Evolutionary conservation across 2,888 invertebrate genomes (phyloP).

Genomic region (Eristalis intricaria): DNA sequence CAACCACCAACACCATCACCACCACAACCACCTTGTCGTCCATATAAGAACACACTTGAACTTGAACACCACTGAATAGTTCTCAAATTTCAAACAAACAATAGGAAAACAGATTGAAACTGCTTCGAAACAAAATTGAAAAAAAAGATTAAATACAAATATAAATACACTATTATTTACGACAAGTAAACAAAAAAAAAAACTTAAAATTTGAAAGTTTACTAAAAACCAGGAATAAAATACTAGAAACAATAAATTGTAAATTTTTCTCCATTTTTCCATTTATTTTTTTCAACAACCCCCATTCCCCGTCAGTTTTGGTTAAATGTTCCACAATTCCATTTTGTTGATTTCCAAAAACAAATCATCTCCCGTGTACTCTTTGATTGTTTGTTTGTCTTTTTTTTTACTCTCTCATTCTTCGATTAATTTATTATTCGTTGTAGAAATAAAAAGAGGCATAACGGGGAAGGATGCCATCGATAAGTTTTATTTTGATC

Average conservation of each 20-base stretch:
- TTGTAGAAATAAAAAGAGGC: not conserved
- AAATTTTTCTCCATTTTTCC: slow-evolving; percentile 53
- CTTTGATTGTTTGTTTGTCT: not conserved
- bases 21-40: slow-evolving; percentile 44
- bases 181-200: slow-evolving; percentile 49
- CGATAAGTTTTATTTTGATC: not conserved
- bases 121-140: slow-evolving; percentile 54
- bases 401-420: not conserved
- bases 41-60: slow-evolving; percentile 22
- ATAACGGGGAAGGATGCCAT: not conserved
- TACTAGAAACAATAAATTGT: slow-evolving; percentile 63
- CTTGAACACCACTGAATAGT: not conserved
- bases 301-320: not conserved
- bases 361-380: not conserved
- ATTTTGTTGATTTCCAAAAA: not conserved
- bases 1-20: slow-evolving; percentile 23
- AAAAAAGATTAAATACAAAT: slow-evolving; percentile 62
- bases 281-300: not conserved
- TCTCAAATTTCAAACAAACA: slow-evolving; percentile 9
- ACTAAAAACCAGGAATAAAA: slow-evolving; percentile 59
- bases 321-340: slow-evolving; percentile 6
- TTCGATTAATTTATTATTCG: not conserved
- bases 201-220: slow-evolving; percentile 63
- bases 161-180: slow-evolving; percentile 68
- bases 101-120: not conserved